Conservation (phyloP, 2,113 vertebrate genomes). For the Marmota monax region DNA sequence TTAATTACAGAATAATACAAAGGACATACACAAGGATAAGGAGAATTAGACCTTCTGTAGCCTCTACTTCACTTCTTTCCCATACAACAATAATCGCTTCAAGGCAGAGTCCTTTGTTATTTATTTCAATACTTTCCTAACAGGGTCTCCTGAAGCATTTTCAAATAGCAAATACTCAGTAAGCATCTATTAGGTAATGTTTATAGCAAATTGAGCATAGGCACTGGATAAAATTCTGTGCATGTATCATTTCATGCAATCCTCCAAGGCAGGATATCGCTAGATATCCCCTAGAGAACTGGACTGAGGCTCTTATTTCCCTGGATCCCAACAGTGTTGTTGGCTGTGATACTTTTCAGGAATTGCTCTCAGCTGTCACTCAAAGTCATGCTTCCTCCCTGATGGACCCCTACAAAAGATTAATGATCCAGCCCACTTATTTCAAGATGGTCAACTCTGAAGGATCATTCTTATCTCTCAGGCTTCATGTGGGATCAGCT, state of each 20-base stretch:
- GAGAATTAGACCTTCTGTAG: not conserved
- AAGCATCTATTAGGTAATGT: not conserved
- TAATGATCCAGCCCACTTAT: not conserved
- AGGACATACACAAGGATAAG: too few species aligned
- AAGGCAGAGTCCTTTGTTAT: not conserved
- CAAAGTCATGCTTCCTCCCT: not conserved
- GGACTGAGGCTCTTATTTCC: not conserved
- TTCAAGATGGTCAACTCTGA: not conserved
- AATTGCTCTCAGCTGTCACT: not conserved
- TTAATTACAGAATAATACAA: not conserved
- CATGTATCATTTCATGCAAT: not conserved
- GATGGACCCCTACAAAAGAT: not conserved
- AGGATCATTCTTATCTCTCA: not conserved
- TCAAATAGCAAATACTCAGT: not conserved
- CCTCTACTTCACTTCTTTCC: not conserved
- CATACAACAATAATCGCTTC: not conserved
- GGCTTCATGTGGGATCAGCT: not conserved
- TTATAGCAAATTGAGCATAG: not conserved
- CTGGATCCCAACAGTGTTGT: not conserved
- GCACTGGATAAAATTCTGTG: not conserved
- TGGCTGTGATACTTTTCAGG: not conserved
- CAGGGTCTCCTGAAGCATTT: not conserved
- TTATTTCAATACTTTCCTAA: not conserved
- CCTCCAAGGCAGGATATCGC: not conserved
- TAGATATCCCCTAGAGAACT: not conserved